Evolutionary conservation across 2,888 invertebrate species (phyloP).

Genomic region (Amblyjoppa fuscipennis): DNA sequence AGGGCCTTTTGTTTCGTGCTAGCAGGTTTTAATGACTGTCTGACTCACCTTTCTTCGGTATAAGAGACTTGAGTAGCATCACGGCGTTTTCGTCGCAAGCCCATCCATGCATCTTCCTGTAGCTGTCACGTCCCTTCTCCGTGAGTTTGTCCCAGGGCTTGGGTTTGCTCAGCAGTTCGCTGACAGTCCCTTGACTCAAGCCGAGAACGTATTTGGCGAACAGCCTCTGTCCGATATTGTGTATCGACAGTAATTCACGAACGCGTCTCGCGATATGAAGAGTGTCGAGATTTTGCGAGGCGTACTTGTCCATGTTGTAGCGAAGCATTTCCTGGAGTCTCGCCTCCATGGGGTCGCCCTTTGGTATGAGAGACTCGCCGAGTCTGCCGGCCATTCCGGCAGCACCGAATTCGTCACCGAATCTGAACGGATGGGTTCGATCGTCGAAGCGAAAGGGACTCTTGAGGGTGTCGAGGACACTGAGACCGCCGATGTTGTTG

Average conservation of each 20-base stretch:
- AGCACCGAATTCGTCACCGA: slow-evolving; percentile 93
- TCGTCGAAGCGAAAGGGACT: slow-evolving; percentile 93
- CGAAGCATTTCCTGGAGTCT: slow-evolving; percentile 96
- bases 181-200: slow-evolving; percentile 98
- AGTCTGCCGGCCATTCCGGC: slow-evolving; percentile 94
- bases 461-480: slow-evolving; percentile 87
- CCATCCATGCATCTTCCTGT: slow-evolving; percentile 99
- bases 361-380: slow-evolving; percentile 96
- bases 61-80: slow-evolving; percentile 98
- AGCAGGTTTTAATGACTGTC: slow-evolving; percentile 62
- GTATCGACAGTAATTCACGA: slow-evolving; percentile 96
- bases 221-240: slow-evolving; percentile 99
- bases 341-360: slow-evolving; percentile 97
- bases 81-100: slow-evolving; percentile 99
- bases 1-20: slow-evolving; percentile 42
- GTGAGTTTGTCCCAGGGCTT: slow-evolving; percentile 99
- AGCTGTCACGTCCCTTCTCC: slow-evolving; percentile 99
- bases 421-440: slow-evolving; percentile 92
- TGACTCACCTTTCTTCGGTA: slow-evolving; percentile 98
- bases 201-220: slow-evolving; percentile 99
- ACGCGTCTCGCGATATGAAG: slow-evolving; percentile 97
- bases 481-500: slow-evolving; percentile 82
- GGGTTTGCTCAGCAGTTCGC: slow-evolving; percentile 98
- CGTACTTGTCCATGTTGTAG: slow-evolving; percentile 98
- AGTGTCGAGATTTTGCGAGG: slow-evolving; percentile 97